Conservation (phyloP, 2,113 vertebrate genomes). For the Malurus alboscapulatus region DNA sequence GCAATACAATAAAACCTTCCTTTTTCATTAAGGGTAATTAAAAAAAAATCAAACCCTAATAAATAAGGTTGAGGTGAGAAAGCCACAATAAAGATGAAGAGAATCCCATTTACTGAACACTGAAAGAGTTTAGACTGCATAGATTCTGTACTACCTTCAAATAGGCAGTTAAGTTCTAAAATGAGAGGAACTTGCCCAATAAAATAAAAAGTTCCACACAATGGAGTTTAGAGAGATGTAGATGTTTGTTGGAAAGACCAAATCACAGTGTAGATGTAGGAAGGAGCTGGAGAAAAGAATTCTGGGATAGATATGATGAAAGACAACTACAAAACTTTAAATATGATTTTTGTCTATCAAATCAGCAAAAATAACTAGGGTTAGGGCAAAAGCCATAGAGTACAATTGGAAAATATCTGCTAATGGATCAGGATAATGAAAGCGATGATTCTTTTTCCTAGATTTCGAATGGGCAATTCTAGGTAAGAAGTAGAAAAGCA, state of each 20-base stretch:
- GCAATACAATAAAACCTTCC: background rate
- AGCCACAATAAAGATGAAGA: background rate
- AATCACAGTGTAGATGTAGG: background rate
- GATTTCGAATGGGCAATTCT: background rate
- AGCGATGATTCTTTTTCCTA: background rate
- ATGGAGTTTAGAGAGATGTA: background rate
- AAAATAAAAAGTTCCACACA: background rate
- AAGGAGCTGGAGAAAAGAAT: background rate
- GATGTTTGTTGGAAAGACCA: background rate
- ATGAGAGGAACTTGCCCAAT: background rate
- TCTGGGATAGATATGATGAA: background rate
- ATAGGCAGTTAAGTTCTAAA: background rate
- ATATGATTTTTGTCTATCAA: background rate
- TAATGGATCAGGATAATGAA: background rate
- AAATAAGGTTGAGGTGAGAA: background rate
- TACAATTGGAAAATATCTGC: background rate
- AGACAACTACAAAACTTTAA: background rate
- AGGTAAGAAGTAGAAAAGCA: background rate
- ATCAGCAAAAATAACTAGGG: background rate
- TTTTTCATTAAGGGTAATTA: background rate
- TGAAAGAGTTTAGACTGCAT: background rate
- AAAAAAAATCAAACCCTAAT: background rate
- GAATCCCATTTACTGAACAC: background rate
- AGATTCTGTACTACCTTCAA: background rate
- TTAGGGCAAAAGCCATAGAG: background rate